phyloP scores from a whole-genome alignment of 2,797 vertebrate genomes.

The Hapalemur alaotrensis region DNA sequence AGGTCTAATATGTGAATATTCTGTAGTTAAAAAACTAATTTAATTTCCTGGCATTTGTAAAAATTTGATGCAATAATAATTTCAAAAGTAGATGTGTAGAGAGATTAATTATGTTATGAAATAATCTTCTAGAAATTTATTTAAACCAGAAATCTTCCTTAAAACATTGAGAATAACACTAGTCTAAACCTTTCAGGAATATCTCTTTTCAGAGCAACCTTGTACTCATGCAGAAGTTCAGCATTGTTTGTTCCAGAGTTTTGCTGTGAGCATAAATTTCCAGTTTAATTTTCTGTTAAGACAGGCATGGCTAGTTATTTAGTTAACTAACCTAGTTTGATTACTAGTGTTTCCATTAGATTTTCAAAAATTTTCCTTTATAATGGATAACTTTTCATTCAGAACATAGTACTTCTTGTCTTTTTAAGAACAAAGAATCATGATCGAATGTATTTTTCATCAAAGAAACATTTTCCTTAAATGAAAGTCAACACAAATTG shows the following conservation, averaged over 20 bases:
- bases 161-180: background rate
- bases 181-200: background rate
- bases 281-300: background rate
- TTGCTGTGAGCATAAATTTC: background rate
- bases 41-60: background rate
- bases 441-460: background rate
- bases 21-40: background rate
- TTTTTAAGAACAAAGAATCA: rapidly evolving
- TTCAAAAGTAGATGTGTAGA: background rate
- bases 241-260: background rate
- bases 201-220: too few relatives aligned
- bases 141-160: background rate
- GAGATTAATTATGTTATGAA: too few relatives aligned
- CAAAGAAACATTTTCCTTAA: background rate
- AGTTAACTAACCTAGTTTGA: background rate
- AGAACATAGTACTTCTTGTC: too few relatives aligned
- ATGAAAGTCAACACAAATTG: too few relatives aligned
- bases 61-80: background rate
- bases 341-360: background rate
- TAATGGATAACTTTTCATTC: rapidly evolving
- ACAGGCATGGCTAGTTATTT: rapidly evolving
- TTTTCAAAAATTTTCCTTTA: background rate
- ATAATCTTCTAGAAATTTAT: background rate
- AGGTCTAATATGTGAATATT: background rate
- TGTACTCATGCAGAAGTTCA: background rate